Evolutionary conservation across 2,113 vertebrate genomes (phyloP).

Genomic region (Myotis yumanensis): DNA sequence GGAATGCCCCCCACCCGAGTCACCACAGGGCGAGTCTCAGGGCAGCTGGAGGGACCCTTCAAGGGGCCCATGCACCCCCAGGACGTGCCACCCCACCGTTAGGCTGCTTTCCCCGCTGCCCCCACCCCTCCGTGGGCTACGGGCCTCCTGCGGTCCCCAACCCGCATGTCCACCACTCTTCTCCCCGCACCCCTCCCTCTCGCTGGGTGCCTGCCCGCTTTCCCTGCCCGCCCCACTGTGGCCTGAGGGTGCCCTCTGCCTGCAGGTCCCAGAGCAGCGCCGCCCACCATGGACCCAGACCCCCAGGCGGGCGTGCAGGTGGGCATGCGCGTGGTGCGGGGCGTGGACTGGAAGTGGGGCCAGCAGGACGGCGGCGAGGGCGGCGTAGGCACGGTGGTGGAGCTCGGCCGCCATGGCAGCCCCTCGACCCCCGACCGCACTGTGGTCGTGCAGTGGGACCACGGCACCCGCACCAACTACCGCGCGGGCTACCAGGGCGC

Average conservation of each 20-base stretch:
- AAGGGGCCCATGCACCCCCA: neutral
- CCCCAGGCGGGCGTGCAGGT: constrained; percentile 93
- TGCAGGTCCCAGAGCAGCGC: constrained; percentile 2
- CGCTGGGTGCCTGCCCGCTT: neutral
- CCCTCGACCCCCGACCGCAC: constrained; percentile 97
- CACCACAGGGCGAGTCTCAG: rapidly evolving
- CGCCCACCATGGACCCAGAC: constrained; percentile 80
- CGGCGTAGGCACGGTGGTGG: constrained; percentile 96
- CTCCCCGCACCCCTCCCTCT: neutral
- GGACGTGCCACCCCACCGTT: rapidly evolving
- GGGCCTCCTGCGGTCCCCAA: neutral
- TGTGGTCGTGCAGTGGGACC: constrained; percentile 99
- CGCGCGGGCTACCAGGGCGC: constrained; percentile 97
- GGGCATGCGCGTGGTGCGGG: constrained; percentile 97
- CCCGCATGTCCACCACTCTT: rapidly evolving
- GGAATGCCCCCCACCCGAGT: neutral
- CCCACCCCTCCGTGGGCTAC: neutral
- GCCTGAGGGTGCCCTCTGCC: neutral
- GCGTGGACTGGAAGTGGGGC: constrained; percentile 98
- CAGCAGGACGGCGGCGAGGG: constrained; percentile 97
- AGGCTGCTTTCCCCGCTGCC: no score
- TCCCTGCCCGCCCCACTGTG: neutral
- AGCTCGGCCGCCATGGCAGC: constrained; percentile 96
- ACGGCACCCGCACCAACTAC: constrained; percentile 97
- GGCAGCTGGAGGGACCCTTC: neutral